A percentile compares a stretch with the other conserved stretches of the same genome.
These are phyloP conservation scores for Laticauda colubrina DNA, from an alignment of 2,113 vertebrate genomes.

Conservation along the genomic window DNA sequence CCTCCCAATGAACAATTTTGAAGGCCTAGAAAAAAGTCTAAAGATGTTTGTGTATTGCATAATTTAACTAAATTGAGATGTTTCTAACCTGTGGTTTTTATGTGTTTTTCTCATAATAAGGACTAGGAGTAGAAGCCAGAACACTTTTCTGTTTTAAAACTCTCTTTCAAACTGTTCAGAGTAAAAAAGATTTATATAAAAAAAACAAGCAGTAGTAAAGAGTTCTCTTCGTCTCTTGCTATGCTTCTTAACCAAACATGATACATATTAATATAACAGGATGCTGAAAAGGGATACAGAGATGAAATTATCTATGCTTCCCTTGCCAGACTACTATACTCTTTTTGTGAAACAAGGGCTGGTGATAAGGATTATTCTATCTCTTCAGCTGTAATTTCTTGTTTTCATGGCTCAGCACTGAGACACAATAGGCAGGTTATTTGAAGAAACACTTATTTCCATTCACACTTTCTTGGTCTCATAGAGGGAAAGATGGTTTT, in stretches of 20 bases:
- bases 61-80: background rate
- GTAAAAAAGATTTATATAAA: background rate
- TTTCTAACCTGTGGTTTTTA: background rate
- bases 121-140: background rate
- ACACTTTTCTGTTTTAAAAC: background rate
- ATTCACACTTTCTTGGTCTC: background rate
- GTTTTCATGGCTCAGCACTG: background rate
- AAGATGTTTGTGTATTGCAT: background rate
- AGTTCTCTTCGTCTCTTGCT: background rate
- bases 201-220: background rate
- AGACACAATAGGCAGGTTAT: background rate
- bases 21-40: background rate
- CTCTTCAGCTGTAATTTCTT: background rate
- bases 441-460: background rate
- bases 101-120: background rate
- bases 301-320: background rate
- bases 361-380: background rate
- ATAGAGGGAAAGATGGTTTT: background rate
- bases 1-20: background rate
- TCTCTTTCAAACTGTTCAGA: background rate
- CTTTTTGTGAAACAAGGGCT: background rate
- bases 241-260: background rate
- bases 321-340: background rate
- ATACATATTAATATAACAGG: background rate
- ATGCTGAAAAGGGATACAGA: background rate